Evolutionary conservation across 1,140 invertebrate species (phyloP).

Genomic region (Thaumetopoea pityocampa): DNA sequence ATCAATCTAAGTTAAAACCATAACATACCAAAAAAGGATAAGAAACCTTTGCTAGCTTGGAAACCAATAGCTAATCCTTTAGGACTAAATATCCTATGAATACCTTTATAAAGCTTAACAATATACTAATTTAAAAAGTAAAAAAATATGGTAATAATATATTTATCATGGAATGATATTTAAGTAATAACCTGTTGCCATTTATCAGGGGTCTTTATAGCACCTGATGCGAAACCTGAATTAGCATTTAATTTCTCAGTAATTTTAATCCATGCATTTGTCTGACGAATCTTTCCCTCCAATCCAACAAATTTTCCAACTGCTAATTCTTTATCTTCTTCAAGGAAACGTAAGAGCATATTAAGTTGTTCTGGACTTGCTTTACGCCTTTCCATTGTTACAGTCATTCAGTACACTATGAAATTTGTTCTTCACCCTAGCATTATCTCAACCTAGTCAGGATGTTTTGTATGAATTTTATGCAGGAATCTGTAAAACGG

Average conservation of each 20-base stretch:
- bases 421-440: background rate
- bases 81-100: too few species aligned
- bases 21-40: too few species aligned
- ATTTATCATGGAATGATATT: constrained; percentile 1
- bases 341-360: constrained; percentile 44
- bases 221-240: constrained; percentile 42
- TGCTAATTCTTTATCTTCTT: constrained; percentile 42
- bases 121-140: too few species aligned
- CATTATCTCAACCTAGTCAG: too few species aligned
- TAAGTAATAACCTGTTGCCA: constrained; percentile 38
- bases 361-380: constrained; percentile 44
- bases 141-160: too few species aligned
- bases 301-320: constrained; percentile 41
- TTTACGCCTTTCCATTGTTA: constrained; percentile 42
- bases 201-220: constrained; percentile 47
- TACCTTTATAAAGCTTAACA: too few species aligned
- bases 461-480: too few species aligned
- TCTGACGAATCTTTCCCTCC: constrained; percentile 38
- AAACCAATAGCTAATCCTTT: too few species aligned
- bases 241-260: constrained; percentile 46
- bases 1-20: too few species aligned
- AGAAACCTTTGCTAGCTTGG: too few species aligned
- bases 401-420: background rate
- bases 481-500: too few species aligned
- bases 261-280: constrained; percentile 46